Conservation (phyloP, 2,113 vertebrate species). For the Psilopogon haemacephalus region DNA sequence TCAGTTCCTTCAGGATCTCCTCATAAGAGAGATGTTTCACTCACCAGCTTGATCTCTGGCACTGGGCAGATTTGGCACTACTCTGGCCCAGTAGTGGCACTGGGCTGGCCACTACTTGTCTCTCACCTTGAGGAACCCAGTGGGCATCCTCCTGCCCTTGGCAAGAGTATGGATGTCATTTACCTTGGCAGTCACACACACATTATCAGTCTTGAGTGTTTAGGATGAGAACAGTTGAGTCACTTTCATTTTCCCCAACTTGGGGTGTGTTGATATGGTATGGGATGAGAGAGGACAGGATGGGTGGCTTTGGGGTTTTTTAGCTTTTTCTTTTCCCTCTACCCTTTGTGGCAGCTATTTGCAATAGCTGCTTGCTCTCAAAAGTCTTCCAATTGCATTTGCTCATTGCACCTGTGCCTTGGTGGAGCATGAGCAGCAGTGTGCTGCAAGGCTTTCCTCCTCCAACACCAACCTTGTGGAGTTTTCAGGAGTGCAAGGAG, state of each 20-base stretch:
- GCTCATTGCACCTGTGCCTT: neutral
- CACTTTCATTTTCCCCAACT: neutral
- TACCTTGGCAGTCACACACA: neutral
- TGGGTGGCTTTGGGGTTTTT: neutral
- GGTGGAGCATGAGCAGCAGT: accelerated
- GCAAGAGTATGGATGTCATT: neutral
- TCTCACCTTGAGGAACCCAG: neutral
- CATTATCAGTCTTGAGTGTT: neutral
- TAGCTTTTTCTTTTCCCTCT: neutral
- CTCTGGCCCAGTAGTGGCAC: too few species aligned
- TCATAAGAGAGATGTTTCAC: too few species aligned
- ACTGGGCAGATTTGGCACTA: too few species aligned
- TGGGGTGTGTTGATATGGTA: neutral
- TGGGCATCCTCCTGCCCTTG: neutral
- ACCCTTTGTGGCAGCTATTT: neutral
- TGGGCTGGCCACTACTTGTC: neutral
- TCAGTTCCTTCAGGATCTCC: too few species aligned
- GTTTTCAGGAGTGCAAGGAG: neutral
- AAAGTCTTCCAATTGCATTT: accelerated
- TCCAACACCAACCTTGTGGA: too few species aligned
- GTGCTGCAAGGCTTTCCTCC: neutral
- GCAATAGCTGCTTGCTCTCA: neutral
- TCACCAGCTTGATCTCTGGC: accelerated
- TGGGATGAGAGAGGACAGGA: too few species aligned
- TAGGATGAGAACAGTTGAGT: neutral